Evolutionary conservation across 1,140 invertebrate genomes (phyloP).

Genomic region (Alviniconcha marisindica): DNA sequence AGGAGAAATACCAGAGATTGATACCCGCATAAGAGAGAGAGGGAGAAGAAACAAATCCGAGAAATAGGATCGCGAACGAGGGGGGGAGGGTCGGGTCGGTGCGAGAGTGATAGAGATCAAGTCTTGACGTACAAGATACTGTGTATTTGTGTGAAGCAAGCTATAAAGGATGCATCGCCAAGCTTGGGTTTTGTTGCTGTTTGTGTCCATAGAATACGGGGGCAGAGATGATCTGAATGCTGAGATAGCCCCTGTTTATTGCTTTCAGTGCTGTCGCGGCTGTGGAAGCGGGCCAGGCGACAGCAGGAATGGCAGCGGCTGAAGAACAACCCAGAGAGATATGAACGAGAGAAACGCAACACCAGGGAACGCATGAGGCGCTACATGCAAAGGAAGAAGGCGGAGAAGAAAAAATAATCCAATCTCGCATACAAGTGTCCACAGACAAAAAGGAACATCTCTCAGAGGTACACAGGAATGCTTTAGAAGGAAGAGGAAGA

Average conservation of each 20-base stretch:
- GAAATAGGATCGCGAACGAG: no score
- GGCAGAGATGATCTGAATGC: no score
- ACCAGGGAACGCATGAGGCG: conserved; percentile 13
- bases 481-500: no score
- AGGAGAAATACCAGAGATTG: no score
- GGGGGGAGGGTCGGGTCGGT: background rate
- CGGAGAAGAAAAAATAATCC: no score
- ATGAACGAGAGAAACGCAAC: background rate
- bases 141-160: background rate
- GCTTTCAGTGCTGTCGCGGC: background rate
- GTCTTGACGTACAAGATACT: background rate
- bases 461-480: no score
- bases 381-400: background rate
- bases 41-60: no score
- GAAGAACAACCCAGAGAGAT: background rate
- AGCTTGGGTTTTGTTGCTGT: background rate
- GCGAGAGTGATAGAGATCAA: background rate
- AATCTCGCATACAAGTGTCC: no score
- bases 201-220: background rate
- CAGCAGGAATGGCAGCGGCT: background rate
- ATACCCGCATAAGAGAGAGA: no score
- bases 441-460: no score
- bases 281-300: background rate
- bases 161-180: background rate
- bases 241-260: background rate